Base-by-base conservation (phyloP, 1,140 invertebrate genomes). In the Drosophila melanica region DNA sequence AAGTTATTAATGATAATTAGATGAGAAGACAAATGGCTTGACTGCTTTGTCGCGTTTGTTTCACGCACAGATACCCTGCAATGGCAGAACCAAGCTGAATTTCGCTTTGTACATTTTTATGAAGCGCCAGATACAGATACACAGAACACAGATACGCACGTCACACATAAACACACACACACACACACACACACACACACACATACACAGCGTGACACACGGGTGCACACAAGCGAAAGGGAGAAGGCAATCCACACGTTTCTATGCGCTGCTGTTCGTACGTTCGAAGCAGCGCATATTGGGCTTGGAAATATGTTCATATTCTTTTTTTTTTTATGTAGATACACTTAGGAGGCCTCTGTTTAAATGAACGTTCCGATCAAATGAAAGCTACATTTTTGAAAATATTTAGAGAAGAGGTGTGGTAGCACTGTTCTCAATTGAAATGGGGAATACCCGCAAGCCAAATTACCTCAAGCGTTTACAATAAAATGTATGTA, bases 1-100 rank as follows among this genome's bases (percentile, higher is more conserved):
- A 58, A 68, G 55, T 68, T 68, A 55, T 68, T 73, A 68, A 73
- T 68, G 70, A 68, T 67, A 73, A 73, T 73, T 67, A 59, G 54
- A 73, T 73, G 64, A 59, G 64, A 60, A 59, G 64, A 53, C 55
- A 68, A 58, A 73, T 60, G 63, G 60, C 33, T 55, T 10, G 41
- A 27, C 18, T 11, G 23, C 37, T 23, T 58, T 35, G 33, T 50
- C 57, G 50, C 51, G 68, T 45, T 67, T 58, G 16, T 50, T 58
- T 57, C 20, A 50, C 18, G 42, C 50, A 58, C 44, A 67, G 62
- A 73, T 73, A 73, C 70, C 70, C 70, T 73, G 54, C 70, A 73
- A 60, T 73, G 20, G 63, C 55, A 47, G 33, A 42, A 42, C n/a
- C 23, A 50, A 54, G 55, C 54, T 58, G 41, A n/a, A 53, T 27